A percentile compares a stretch with the other conserved stretches of the same genome.
Evolutionary conservation across 2,797 vertebrate species (phyloP).

Genomic region (Cirrhinus mrigala): DNA sequence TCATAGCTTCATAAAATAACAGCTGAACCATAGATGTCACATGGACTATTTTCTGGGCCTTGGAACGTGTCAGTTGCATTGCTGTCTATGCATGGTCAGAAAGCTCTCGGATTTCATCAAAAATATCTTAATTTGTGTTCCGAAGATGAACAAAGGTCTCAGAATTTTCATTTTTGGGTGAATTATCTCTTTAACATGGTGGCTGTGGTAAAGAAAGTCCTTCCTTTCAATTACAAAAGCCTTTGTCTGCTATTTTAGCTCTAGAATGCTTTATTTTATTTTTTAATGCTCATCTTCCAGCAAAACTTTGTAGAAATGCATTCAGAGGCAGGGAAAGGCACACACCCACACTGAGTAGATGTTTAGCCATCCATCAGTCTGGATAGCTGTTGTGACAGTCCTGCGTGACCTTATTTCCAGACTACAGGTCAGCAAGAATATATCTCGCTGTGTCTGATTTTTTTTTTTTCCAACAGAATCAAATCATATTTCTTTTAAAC

Average conservation of each 20-base stretch:
- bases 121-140: too few relatives aligned
- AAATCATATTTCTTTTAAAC: not conserved
- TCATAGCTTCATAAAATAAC: too few relatives aligned
- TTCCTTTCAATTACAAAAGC: not conserved
- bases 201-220: not conserved
- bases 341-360: not conserved
- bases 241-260: not conserved
- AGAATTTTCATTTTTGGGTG: too few relatives aligned
- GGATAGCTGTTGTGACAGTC: slow-evolving; percentile 29
- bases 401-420: slow-evolving; percentile 55
- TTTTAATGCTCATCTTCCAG: not conserved
- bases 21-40: too few relatives aligned
- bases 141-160: too few relatives aligned
- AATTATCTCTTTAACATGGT: not conserved
- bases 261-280: not conserved
- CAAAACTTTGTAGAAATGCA: not conserved
- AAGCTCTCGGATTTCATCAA: too few relatives aligned
- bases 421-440: slow-evolving; percentile 39
- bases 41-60: too few relatives aligned
- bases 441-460: not conserved
- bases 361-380: slow-evolving; percentile 46
- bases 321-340: not conserved
- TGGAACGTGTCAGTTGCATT: too few relatives aligned
- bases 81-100: too few relatives aligned
- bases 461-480: not conserved